These are phyloP conservation scores for Bellardia bayeri DNA, from an alignment of 2,888 invertebrate genomes.

Conservation along the genomic window DNA sequence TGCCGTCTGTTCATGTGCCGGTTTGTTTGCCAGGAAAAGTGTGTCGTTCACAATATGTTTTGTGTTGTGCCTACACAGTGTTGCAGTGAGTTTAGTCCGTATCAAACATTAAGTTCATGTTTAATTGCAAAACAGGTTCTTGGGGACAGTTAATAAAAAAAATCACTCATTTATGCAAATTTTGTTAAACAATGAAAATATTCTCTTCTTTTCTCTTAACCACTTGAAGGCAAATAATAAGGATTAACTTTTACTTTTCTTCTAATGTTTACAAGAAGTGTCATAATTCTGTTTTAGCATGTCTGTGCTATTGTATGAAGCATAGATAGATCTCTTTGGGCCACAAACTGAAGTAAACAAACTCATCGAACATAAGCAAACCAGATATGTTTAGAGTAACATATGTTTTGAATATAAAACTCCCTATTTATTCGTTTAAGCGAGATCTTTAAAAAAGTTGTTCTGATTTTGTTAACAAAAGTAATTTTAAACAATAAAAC, in stretches of 20 bases:
- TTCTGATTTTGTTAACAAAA: too few species aligned
- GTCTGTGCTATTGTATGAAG: too few species aligned
- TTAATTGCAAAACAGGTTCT: constrained; percentile 78
- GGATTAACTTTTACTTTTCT: constrained; percentile 9
- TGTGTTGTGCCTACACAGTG: constrained; percentile 49
- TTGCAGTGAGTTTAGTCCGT: constrained; percentile 12
- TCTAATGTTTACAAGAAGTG: neutral
- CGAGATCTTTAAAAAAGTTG: too few species aligned
- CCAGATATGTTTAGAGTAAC: too few species aligned
- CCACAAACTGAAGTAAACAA: too few species aligned
- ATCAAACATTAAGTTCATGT: constrained; percentile 80
- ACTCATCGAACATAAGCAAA: too few species aligned
- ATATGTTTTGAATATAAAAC: too few species aligned
- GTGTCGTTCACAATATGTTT: constrained; percentile 64
- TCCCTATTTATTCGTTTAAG: too few species aligned
- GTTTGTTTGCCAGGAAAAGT: constrained; percentile 66
- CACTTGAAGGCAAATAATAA: constrained; percentile 19
- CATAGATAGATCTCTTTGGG: too few species aligned
- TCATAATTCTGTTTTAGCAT: too few species aligned
- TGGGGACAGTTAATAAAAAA: constrained; percentile 64
- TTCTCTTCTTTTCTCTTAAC: constrained; percentile 47
- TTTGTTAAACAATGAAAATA: constrained; percentile 58
- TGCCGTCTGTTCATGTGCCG: constrained; percentile 12
- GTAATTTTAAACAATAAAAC: too few species aligned
- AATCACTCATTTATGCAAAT: constrained; percentile 79